phyloP scores from a whole-genome alignment of 2,888 invertebrate genomes.

The Agriopis aurantiaria region DNA sequence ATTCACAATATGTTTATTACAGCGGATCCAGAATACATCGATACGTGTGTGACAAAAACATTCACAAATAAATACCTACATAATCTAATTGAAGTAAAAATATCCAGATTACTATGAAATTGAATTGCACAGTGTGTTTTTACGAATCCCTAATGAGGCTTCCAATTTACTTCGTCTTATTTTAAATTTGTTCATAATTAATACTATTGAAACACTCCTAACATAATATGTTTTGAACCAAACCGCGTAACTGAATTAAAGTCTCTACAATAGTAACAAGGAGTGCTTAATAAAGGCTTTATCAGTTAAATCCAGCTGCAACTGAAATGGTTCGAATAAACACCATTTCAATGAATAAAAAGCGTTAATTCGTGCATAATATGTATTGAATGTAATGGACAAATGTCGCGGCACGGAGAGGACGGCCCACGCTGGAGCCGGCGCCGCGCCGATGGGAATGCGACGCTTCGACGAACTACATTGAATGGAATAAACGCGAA shows the following conservation, averaged over 20 bases:
- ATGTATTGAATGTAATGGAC: not conserved
- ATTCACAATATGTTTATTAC: too few relatives aligned
- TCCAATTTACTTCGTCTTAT: not conserved
- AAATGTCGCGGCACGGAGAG: not conserved
- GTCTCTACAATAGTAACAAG: too few relatives aligned
- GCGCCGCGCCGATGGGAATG: not conserved
- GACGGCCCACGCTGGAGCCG: not conserved
- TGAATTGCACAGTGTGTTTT: not conserved
- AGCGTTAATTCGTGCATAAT: not conserved
- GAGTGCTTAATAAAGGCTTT: not conserved
- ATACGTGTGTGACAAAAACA: not conserved
- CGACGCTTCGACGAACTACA: slow-evolving; percentile 6
- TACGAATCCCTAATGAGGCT: slow-evolving; percentile 6
- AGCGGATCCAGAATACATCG: too few relatives aligned
- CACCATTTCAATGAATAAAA: not conserved
- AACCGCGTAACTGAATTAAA: too few relatives aligned
- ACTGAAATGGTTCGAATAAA: not conserved
- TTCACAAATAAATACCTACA: not conserved
- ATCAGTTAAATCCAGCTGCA: not conserved
- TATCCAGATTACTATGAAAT: slow-evolving; percentile 1
- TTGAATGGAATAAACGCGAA: slow-evolving; percentile 21
- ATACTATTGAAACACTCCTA: not conserved
- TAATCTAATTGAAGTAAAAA: slow-evolving; percentile 4
- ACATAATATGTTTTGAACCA: too few relatives aligned
- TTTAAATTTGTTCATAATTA: not conserved